These are phyloP conservation scores for Erannis defoliaria DNA, from an alignment of 2,888 invertebrate species.

Conservation along the genomic window DNA sequence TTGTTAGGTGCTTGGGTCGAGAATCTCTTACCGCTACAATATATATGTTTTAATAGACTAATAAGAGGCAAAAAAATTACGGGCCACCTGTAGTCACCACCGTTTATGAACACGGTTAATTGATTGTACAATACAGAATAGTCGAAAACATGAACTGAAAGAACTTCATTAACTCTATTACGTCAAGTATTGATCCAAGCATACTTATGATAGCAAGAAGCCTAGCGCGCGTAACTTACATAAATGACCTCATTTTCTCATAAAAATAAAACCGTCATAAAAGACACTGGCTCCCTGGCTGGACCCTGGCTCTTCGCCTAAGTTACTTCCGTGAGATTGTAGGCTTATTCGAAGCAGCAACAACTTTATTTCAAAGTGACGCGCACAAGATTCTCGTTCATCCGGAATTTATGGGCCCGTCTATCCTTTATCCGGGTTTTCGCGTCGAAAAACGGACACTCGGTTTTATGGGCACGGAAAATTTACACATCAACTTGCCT, in stretches of 20 bases:
- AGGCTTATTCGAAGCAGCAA: conserved; percentile 62
- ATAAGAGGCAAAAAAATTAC: too few species aligned
- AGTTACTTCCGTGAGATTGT: conserved; percentile 46
- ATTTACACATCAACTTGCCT: conserved; percentile 56
- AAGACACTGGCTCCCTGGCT: too few species aligned
- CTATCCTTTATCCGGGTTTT: conserved; percentile 56
- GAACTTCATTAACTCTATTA: too few species aligned
- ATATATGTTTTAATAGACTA: too few species aligned
- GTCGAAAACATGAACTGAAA: too few species aligned
- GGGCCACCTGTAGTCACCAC: too few species aligned
- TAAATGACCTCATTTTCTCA: not conserved
- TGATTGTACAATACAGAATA: too few species aligned
- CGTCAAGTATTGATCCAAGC: too few species aligned
- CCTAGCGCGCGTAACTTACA: not conserved
- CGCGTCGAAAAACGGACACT: conserved; percentile 53
- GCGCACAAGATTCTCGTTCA: conserved; percentile 67
- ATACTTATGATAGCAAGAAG: too few species aligned
- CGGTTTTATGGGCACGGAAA: conserved; percentile 55
- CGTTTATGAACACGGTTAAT: too few species aligned
- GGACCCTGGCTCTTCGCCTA: conserved; percentile 40
- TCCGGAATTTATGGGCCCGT: conserved; percentile 65
- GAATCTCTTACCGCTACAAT: too few species aligned
- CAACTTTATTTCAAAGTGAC: conserved; percentile 76
- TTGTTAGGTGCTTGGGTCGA: too few species aligned
- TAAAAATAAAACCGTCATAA: conserved; percentile 5